Evolutionary conservation across 2,888 invertebrate genomes (phyloP).

Genomic region (Nebria brevicollis): DNA sequence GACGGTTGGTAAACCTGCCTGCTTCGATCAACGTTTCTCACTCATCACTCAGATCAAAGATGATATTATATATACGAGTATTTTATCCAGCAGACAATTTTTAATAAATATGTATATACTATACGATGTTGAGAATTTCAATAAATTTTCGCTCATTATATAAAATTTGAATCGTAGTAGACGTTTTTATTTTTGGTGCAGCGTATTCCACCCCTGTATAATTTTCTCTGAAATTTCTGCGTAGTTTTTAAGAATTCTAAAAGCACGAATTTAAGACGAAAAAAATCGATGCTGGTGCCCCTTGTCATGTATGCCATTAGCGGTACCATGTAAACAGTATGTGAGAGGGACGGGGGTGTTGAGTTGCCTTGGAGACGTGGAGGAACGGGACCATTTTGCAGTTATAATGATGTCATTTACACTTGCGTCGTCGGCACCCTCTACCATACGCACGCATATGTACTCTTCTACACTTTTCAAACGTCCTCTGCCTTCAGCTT

Average conservation of each 20-base stretch:
- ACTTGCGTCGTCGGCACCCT: slow-evolving; percentile 59
- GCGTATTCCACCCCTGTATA: neutral
- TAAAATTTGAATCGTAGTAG: too few relatives aligned
- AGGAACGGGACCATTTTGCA: slow-evolving; percentile 64
- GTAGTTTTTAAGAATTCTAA: neutral
- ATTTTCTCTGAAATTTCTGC: neutral
- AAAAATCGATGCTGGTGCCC: slow-evolving; percentile 61
- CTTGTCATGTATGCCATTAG: slow-evolving; percentile 66
- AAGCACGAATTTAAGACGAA: neutral
- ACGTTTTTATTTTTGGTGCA: neutral
- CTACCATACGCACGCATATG: slow-evolving; percentile 5
- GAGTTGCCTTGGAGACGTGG: slow-evolving; percentile 64
- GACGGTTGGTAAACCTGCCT: slow-evolving; percentile 9
- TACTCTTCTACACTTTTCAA: neutral
- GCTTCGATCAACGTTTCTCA: slow-evolving; percentile 3
- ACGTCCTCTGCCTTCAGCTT: neutral
- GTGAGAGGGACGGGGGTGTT: slow-evolving; percentile 14
- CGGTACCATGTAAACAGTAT: slow-evolving; percentile 50
- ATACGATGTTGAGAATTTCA: too few relatives aligned
- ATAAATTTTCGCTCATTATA: too few relatives aligned
- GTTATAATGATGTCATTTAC: slow-evolving; percentile 67
- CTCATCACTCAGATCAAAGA: neutral
- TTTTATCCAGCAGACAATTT: neutral
- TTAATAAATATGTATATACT: neutral
- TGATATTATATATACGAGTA: neutral